phyloP scores from a whole-genome alignment of 2,113 vertebrate genomes.

The Oncorhynchus tshawytscha region DNA sequence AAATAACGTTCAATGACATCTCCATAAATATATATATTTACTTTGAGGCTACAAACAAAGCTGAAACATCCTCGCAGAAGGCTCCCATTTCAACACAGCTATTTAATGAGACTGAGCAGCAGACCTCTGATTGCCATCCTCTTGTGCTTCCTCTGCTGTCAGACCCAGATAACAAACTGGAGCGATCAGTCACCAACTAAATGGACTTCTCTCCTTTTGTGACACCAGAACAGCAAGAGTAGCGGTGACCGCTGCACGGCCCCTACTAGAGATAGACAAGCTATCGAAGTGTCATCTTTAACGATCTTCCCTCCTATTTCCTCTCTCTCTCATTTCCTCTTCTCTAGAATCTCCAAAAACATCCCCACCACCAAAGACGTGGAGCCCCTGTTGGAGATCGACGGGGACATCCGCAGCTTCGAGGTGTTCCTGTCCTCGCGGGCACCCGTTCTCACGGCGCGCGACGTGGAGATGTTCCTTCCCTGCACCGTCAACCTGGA shows the following conservation, averaged over 20 bases:
- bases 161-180: constrained; percentile 68
- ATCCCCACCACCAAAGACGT: constrained; percentile 98
- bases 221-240: constrained; percentile 25
- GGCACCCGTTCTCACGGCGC: constrained; percentile 88
- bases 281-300: constrained; percentile 61
- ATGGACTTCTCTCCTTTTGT: constrained; percentile 64
- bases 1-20: too few relatives aligned
- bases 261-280: background rate
- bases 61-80: too few relatives aligned
- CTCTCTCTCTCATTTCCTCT: constrained; percentile 32
- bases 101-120: constrained; percentile 54
- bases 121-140: constrained; percentile 68
- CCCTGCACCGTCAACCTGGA: constrained; percentile 97
- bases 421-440: constrained; percentile 96
- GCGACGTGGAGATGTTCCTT: constrained; percentile 92
- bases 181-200: constrained; percentile 67
- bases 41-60: too few relatives aligned
- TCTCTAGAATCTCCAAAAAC: constrained; percentile 87
- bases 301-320: constrained; percentile 56
- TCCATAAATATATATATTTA: too few relatives aligned
- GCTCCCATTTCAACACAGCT: constrained; percentile 24
- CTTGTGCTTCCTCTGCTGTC: constrained; percentile 74
- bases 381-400: constrained; percentile 95
- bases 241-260: constrained; percentile 53
- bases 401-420: constrained; percentile 93